A percentile compares a stretch with the other conserved stretches of the same genome.
Conservation (phyloP, 2,113 vertebrate genomes). For the Isurus oxyrinchus region DNA sequence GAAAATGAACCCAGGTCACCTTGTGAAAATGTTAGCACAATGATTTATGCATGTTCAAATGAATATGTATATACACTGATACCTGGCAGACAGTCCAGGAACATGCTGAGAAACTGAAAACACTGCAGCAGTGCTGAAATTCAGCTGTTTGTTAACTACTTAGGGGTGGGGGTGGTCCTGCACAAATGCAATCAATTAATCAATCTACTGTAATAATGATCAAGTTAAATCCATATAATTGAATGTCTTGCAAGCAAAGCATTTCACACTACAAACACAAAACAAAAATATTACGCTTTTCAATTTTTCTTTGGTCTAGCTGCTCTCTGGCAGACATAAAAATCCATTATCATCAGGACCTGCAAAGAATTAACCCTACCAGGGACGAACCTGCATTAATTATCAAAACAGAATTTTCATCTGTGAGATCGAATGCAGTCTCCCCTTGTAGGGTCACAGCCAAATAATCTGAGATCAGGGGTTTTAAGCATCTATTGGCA, state of each 20-base stretch:
- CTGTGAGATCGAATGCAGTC: background rate
- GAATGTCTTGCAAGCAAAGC: background rate
- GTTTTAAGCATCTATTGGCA: background rate
- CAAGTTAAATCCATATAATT: background rate
- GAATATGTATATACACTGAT: background rate
- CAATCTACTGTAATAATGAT: background rate
- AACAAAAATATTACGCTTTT: background rate
- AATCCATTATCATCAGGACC: background rate
- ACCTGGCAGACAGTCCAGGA: background rate
- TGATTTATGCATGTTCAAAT: background rate
- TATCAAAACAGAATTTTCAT: background rate
- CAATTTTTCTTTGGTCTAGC: background rate
- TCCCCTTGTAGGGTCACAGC: background rate
- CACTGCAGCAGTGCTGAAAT: background rate
- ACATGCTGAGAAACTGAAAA: background rate
- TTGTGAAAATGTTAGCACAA: background rate
- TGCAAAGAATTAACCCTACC: background rate
- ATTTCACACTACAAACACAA: background rate
- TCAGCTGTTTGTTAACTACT: background rate
- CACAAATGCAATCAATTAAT: background rate
- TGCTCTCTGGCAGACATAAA: background rate
- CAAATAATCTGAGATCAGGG: too few relatives aligned
- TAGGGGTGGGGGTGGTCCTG: too few relatives aligned
- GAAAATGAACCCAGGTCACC: background rate
- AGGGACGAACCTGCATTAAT: too few relatives aligned